phyloP scores from a whole-genome alignment of 2,113 vertebrate genomes.

The Lycaon pictus region DNA sequence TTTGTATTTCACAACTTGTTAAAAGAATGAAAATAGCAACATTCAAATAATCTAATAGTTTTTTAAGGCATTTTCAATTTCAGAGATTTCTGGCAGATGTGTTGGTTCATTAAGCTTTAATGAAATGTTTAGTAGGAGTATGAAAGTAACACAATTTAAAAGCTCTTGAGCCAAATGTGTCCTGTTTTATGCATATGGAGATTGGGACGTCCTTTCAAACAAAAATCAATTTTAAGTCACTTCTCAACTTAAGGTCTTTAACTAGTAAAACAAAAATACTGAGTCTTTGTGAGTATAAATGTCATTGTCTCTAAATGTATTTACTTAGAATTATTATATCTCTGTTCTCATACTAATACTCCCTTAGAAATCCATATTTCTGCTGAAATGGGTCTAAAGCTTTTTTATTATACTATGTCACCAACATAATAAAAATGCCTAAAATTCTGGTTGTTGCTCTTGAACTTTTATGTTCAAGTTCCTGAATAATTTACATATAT shows the following conservation, averaged over 20 bases:
- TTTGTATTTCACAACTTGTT: slow-evolving; percentile 69
- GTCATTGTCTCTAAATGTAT: slow-evolving; percentile 30
- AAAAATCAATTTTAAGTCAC: slow-evolving; percentile 48
- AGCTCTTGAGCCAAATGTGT: slow-evolving; percentile 81
- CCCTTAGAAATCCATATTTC: neutral
- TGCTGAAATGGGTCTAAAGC: neutral
- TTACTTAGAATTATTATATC: neutral
- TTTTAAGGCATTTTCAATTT: slow-evolving; percentile 81
- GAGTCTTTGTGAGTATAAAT: slow-evolving; percentile 34
- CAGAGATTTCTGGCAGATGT: slow-evolving; percentile 78
- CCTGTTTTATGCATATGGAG: slow-evolving; percentile 19
- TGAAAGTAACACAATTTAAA: slow-evolving; percentile 83
- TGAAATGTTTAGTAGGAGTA: slow-evolving; percentile 83
- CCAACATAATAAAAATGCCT: neutral
- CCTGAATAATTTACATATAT: neutral
- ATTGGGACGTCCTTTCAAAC: slow-evolving; percentile 47
- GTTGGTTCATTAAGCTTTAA: slow-evolving; percentile 85
- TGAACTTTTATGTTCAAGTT: neutral
- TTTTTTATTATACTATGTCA: neutral
- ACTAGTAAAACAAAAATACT: slow-evolving; percentile 36
- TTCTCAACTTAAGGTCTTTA: slow-evolving; percentile 61
- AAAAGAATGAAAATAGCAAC: slow-evolving; percentile 71
- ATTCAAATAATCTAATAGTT: slow-evolving; percentile 74
- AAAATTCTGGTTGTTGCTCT: neutral
- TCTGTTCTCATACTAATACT: neutral